Base-by-base conservation (phyloP, 2,888 invertebrate species). In the Agelastica alni region DNA sequence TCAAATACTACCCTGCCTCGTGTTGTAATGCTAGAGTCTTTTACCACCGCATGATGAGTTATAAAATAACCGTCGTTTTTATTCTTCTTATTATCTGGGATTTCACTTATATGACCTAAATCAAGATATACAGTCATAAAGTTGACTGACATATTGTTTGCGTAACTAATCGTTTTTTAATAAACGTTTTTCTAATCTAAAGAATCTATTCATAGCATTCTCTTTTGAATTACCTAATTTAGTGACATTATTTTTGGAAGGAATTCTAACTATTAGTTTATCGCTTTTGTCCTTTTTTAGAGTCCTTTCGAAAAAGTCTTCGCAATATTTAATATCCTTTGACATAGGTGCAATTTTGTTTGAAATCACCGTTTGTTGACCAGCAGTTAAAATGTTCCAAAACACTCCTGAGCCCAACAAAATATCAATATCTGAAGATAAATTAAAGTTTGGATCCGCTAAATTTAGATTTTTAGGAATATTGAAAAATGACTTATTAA, bases 1-100 rank as follows among this genome's bases (percentile, higher is more conserved):
- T 61, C 48, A 36, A 59, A 61, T 16, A 59, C 55, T 12, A 59
- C 57, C 1, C 59, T 32, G 10, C 48, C 28, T 43, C 45, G 42
- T 6, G 52, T 59, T 9, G 47, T 42, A 9, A 28, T 32, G 10
- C 48, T 1, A 18, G 17, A n/a, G n/a, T n/a, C n/a, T n/a, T n/a
- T n/a, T n/a, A n/a, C n/a, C n/a, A n/a, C n/a, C n/a, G n/a, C n/a
- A n/a, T n/a, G n/a, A n/a, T 53, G 57, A 5, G 53, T 41, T 12
- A 57, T 28, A 51, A 44, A 57, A 46, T 32, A 57, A 1, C 30
- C 32, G 2, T 17, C 18, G 9, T 13, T 18, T 4, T 26, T 44
- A 3, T 4, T 12, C 4, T 36, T 12, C 3, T 7, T n/a, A 28
- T 10, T 28, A 16, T 47, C n/a, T 9, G 16, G 2, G 7, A 53